Base-by-base conservation (phyloP, 92 coral and sea anemone species). In the Ricordea florida region DNA sequence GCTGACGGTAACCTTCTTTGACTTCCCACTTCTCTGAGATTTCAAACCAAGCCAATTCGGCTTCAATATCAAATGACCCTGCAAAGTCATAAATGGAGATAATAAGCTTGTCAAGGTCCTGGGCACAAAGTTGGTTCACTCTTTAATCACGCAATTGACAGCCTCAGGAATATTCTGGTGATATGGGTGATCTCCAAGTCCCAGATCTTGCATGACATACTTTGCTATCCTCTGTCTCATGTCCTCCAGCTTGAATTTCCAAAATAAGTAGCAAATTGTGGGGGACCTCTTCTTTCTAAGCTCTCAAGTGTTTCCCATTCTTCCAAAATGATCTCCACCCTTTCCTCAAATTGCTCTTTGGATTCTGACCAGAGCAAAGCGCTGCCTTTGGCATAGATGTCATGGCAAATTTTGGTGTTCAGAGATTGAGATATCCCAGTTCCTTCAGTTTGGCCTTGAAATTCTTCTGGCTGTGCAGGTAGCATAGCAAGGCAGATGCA, bases 401-500 rank as follows among this genome's bases (percentile, higher is more conserved):
- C 85, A 13, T 23, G 41, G 32, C 71, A 37, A 28, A 57, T 74
- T 43, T 25, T 6, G 14, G 35, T 58, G 34, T 71, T 22, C 23
- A 44, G 72, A 43, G 58, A 20, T 42, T 73, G 72, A 17, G 59
- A 73, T 8, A 73, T 62, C 10, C 74, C 31, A 61, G 28, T 37
- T 13, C 47, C 72, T 38, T 44, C 15, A 45, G 28, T 50, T 74
- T 74, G 25, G 43, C 71, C 26, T 43, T 45, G 59, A 74, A 14
- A 40, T 59, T 74, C 35, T 59, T 60, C 57, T 59, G 43, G 61
- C 71, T 41, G 24, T 74, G 60, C 58, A 76, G 24, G 70, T 60
- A 61, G 46, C 73, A 46, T 1, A 74, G 52, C 37, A 74, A 61
- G 29, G 42, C 46, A 21, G 46, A 43, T 1, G 73, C 22, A 11